These are phyloP conservation scores for Gobio gobio DNA, from an alignment of 2,113 vertebrate species.

Conservation along the genomic window DNA sequence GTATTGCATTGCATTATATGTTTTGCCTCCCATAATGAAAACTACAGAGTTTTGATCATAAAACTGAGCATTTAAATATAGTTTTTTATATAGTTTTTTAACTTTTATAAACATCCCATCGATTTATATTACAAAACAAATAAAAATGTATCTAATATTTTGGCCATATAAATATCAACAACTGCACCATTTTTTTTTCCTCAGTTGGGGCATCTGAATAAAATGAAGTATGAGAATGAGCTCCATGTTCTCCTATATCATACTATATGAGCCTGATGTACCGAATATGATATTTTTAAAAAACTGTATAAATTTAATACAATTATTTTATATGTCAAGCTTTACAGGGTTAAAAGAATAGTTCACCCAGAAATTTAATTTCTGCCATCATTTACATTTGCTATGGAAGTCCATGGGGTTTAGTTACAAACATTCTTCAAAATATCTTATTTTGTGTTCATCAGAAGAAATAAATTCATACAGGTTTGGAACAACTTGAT, in stretches of 20 bases:
- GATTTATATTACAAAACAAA: background rate
- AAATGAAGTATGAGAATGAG: background rate
- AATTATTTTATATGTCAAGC: no score
- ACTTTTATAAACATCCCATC: background rate
- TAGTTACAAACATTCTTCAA: no score
- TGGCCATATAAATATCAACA: background rate
- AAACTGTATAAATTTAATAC: no score
- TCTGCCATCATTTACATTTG: no score
- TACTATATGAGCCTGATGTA: background rate
- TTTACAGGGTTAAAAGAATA: background rate
- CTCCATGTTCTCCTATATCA: background rate
- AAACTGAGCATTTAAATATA: background rate
- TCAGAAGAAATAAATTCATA: no score
- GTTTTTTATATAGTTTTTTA: background rate
- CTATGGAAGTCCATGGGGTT: no score
- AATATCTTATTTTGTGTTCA: no score
- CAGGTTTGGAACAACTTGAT: no score
- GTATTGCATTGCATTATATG: background rate
- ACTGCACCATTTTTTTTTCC: background rate
- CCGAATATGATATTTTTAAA: no score
- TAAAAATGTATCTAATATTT: background rate
- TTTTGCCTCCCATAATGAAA: background rate
- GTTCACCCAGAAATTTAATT: no score
- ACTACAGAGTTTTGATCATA: background rate
- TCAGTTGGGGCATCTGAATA: background rate